Base-by-base conservation (phyloP, 1,140 invertebrate species). In the Zaprionus lachaisei region DNA sequence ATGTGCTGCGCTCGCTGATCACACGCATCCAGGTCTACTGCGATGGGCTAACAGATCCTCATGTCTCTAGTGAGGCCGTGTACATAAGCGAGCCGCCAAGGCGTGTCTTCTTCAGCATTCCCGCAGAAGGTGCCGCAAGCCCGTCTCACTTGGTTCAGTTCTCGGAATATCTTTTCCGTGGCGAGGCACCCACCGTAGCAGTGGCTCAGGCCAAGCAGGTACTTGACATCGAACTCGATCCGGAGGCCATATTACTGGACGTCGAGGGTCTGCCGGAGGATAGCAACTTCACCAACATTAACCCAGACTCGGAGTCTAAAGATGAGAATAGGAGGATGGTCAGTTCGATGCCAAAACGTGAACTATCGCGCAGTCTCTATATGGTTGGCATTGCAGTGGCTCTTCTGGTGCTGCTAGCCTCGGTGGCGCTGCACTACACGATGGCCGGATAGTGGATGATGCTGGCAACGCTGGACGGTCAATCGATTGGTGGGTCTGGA, bases 21-120 rank as follows among this genome's bases (percentile, higher is more conserved):
- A 85, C 92, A 22, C 80, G 92, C 24, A 87, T 93, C 15, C 92
- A 93, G 64, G 86, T 93, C 26, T 93, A 93, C 54, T 92, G 90
- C 54, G 92, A 93, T 65, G 91, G 92, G 15, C 75, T 93, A 2
- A 91, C 90, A n/a, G 87, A 91, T 76, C 78, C 83, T 0, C 81
- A 92, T 66, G 81, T 87, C 12, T 78, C 57, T 38, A 91, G 76
- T 49, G 91, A 91, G 37, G 83, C 72, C 0, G 31, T 91, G 14
- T 90, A 91, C 66, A 84, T 93, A 5, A 91, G 81, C 26, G 91
- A 92, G 68, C 92, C 91, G 15, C 92, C 92, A 0, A 61, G 92
- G 2, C 70, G 92, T 15, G 85, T 93, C 5, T 93, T 91, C 64
- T 92, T 92, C 28, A 89, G 61, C 24, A 62, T 92, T 41, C 82